These are phyloP conservation scores for Drosophila murphyi DNA, from an alignment of 1,140 invertebrate genomes.

Conservation along the genomic window DNA sequence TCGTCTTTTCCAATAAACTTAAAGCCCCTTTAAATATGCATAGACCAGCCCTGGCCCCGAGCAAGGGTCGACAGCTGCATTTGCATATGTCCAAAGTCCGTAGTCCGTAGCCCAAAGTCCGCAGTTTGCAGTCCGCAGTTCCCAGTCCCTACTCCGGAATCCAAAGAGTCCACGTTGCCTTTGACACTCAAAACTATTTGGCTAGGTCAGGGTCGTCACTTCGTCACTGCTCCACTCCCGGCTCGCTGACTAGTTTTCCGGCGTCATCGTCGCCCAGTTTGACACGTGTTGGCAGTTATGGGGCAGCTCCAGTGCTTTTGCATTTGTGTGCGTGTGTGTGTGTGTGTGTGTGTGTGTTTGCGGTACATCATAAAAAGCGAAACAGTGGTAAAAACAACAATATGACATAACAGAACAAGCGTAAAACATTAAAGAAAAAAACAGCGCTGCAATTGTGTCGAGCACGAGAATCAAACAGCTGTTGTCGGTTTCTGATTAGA, in stretches of 20 bases:
- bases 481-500: conserved; percentile 13
- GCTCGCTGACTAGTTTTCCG: conserved; percentile 37
- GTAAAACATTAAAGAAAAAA: conserved; percentile 12
- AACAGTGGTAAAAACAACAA: conserved; percentile 24
- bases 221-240: conserved; percentile 14
- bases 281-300: conserved; percentile 80
- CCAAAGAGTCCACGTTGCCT: conserved; percentile 48
- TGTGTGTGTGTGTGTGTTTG: conserved; percentile 44
- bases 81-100: conserved; percentile 71
- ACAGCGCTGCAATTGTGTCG: conserved; percentile 30
- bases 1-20: conserved; percentile 44
- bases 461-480: conserved; percentile 45
- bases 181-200: conserved; percentile 78
- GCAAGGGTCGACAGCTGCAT: conserved; percentile 57
- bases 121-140: not conserved
- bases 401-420: conserved; percentile 38
- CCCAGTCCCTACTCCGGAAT: not conserved
- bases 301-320: conserved; percentile 33
- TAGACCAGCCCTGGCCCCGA: conserved; percentile 37
- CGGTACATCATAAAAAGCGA: conserved; percentile 63
- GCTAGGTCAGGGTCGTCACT: conserved; percentile 72
- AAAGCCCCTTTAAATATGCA: conserved; percentile 69
- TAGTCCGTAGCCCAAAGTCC: conserved; percentile 12
- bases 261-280: conserved; percentile 58
- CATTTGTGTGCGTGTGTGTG: conserved; percentile 6